phyloP scores from a whole-genome alignment of 2,888 invertebrate species.

The Automeris io region DNA sequence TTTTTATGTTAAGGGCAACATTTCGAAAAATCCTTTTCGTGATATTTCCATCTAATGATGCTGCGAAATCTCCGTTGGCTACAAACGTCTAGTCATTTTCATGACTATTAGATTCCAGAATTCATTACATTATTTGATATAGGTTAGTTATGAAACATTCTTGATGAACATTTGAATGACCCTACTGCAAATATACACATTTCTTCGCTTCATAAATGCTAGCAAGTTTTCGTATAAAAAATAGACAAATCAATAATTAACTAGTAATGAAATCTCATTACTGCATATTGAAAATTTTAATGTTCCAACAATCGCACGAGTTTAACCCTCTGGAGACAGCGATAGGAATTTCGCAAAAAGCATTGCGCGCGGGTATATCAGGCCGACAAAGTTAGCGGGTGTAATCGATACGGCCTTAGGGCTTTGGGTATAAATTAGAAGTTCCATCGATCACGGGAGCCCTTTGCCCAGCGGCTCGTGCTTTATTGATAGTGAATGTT shows the following conservation, averaged over 20 bases:
- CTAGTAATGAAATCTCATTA: slow-evolving; percentile 7
- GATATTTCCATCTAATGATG: too few species aligned
- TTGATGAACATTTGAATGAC: too few species aligned
- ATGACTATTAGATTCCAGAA: too few species aligned
- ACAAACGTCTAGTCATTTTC: too few species aligned
- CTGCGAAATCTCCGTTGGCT: too few species aligned
- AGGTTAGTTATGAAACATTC: too few species aligned
- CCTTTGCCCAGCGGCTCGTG: slow-evolving; percentile 72
- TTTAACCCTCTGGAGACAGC: slow-evolving; percentile 47
- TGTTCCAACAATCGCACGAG: slow-evolving; percentile 11
- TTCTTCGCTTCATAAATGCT: too few species aligned
- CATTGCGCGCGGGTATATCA: slow-evolving; percentile 34
- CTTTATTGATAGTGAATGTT: slow-evolving; percentile 71
- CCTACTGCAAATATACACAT: too few species aligned
- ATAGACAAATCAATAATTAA: slow-evolving; percentile 4
- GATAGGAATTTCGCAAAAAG: slow-evolving; percentile 60
- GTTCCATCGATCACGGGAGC: slow-evolving; percentile 72
- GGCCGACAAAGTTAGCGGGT: slow-evolving; percentile 50
- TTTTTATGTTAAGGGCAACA: too few species aligned
- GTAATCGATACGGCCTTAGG: slow-evolving; percentile 76
- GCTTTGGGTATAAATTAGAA: slow-evolving; percentile 74
- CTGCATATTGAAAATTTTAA: slow-evolving; percentile 15
- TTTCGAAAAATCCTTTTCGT: too few species aligned
- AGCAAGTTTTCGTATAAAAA: too few species aligned
- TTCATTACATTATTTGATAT: too few species aligned